phyloP scores from a whole-genome alignment of 1,140 invertebrate genomes.

The Mesaphorura yosii region DNA sequence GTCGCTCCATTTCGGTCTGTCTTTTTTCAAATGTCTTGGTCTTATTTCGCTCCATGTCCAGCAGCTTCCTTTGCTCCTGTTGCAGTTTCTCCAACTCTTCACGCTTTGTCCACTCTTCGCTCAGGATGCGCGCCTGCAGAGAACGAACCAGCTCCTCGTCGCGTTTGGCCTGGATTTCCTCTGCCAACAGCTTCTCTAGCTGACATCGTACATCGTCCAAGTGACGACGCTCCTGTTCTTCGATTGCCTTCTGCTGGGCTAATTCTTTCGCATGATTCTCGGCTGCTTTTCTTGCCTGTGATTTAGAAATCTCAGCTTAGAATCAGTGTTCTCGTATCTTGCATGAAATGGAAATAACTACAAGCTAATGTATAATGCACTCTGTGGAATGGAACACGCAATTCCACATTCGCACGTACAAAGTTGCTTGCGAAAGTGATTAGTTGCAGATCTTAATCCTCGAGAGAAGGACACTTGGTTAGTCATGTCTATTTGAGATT shows the following conservation, averaged over 20 bases:
- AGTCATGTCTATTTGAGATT: too few species aligned
- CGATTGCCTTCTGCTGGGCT: slow-evolving; percentile 53
- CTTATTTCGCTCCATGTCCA: slow-evolving; percentile 60
- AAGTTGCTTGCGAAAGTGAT: too few species aligned
- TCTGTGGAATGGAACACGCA: too few species aligned
- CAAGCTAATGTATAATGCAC: too few species aligned
- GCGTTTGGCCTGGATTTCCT: slow-evolving; percentile 66
- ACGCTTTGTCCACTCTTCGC: slow-evolving; percentile 69
- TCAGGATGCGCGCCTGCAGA: slow-evolving; percentile 58
- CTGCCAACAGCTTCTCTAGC: slow-evolving; percentile 55
- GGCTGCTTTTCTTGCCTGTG: slow-evolving; percentile 50
- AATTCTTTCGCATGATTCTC: slow-evolving; percentile 52
- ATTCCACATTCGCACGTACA: too few species aligned
- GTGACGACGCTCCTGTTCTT: slow-evolving; percentile 56
- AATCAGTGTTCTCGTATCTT: too few species aligned
- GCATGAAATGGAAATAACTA: background rate
- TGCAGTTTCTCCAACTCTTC: slow-evolving; percentile 65
- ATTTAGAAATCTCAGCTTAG: background rate
- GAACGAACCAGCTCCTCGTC: slow-evolving; percentile 71
- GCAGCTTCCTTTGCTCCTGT: slow-evolving; percentile 55
- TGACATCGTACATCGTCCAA: slow-evolving; percentile 53
- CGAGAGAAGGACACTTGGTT: too few species aligned
- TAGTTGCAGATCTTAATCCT: too few species aligned
- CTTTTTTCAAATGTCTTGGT: slow-evolving; percentile 56
- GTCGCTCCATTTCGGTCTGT: slow-evolving; percentile 56